A percentile compares a stretch with the other conserved stretches of the same genome.
These are phyloP conservation scores for Zaprionus lachaisei DNA, from an alignment of 1,140 invertebrate genomes.

Conservation along the genomic window DNA sequence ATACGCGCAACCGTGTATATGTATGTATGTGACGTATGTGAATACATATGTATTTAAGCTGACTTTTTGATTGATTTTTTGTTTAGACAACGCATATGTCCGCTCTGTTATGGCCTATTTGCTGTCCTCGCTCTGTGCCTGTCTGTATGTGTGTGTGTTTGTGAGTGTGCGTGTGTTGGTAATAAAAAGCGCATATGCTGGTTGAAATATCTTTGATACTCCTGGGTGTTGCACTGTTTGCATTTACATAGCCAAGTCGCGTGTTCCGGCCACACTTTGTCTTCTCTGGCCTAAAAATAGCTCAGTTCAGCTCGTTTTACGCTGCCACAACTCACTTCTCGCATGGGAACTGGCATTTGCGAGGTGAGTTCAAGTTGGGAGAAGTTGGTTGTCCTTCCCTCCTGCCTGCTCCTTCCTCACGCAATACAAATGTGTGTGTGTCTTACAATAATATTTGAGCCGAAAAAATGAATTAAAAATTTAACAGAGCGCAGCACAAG, in stretches of 20 bases:
- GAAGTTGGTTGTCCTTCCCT: slow-evolving; percentile 35
- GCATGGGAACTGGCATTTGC: slow-evolving; percentile 49
- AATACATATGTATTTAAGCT: slow-evolving; percentile 40
- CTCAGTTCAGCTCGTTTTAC: slow-evolving; percentile 21
- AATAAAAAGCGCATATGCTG: slow-evolving; percentile 62
- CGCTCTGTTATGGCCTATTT: slow-evolving; percentile 47
- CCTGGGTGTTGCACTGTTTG: slow-evolving; percentile 70
- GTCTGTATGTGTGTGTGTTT: slow-evolving; percentile 11
- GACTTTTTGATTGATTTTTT: slow-evolving; percentile 79
- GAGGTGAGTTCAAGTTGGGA: slow-evolving; percentile 13
- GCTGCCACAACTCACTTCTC: slow-evolving; percentile 12
- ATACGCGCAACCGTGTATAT: not conserved
- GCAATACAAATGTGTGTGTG: slow-evolving; percentile 27
- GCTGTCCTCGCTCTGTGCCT: slow-evolving; percentile 2
- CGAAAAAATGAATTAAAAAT: slow-evolving; percentile 42
- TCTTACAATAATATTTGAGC: slow-evolving; percentile 44
- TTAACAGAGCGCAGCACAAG: slow-evolving; percentile 17
- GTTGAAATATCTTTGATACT: slow-evolving; percentile 41
- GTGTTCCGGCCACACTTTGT: slow-evolving; percentile 56
- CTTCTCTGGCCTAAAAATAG: slow-evolving; percentile 69
- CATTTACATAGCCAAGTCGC: slow-evolving; percentile 64
- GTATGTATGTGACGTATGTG: not conserved
- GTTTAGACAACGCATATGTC: slow-evolving; percentile 74
- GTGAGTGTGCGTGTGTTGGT: not conserved
- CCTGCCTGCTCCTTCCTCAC: not conserved